Base-by-base conservation (phyloP, 1,140 invertebrate genomes). In the Drosophila ficusphila region DNA sequence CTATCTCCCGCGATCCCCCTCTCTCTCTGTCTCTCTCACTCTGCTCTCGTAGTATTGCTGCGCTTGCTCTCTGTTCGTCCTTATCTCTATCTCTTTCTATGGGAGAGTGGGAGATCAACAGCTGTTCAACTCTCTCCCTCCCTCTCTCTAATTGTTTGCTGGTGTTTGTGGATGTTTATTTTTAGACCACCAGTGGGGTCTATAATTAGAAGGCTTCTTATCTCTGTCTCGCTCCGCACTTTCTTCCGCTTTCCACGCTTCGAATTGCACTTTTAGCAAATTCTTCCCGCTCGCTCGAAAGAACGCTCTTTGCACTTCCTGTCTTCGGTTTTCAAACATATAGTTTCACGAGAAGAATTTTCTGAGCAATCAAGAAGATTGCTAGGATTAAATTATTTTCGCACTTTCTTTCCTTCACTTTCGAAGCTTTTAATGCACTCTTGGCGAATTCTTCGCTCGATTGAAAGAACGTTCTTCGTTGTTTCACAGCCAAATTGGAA, bases 401-500 rank as follows among this genome's bases (percentile, higher is more conserved):
- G 18, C 18, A 39, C 16, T 11, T 14, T 5, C 39, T 41, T 25
- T 46, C 42, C 27, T 46, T 16, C 23, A 23, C 23, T 27, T 46
- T 46, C 1, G 21, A 44, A 19, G 41, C 41, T 44, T 44, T 27
- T 14, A 44, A 44, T 44, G 21, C 42, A 44, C 42, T 27, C 23
- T 44, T 14, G 1, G 14, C 25, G 29, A 62, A 33, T 42, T 64
- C 60, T 61, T 61, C 21, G 41, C 31, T 64, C 16, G 39, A 21
- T 64, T 39, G 39, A 54, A 18, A 61, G 56, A 61, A 64, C 54
- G 82, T 88, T 82, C 72, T 81, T 82, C 47, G 64, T 88, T 82
- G 82, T 81, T 82, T 86, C 82, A 88, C 82, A 86, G 82, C 82
- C 82, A 71, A 86, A 74, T 88, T 81, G 58, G 74, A 88, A 86